phyloP scores from a whole-genome alignment of 2,888 invertebrate genomes.

The Graphium colonna region DNA sequence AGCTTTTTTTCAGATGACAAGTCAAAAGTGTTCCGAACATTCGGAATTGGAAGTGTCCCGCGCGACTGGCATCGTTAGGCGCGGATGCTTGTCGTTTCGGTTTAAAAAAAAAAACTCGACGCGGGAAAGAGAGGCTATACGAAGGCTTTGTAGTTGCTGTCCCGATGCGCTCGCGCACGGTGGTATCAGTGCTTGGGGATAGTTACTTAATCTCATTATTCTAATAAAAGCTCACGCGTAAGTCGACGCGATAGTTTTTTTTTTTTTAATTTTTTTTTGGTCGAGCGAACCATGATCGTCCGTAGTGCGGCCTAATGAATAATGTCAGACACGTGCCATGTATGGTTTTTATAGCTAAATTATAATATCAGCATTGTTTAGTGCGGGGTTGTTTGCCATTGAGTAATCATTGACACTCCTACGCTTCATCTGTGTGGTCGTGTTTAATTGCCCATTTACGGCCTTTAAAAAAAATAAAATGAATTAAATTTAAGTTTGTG shows the following conservation, averaged over 20 bases:
- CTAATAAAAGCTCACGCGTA: conserved; percentile 77
- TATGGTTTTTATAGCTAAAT: conserved; percentile 64
- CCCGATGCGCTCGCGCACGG: conserved; percentile 75
- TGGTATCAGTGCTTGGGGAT: conserved; percentile 76
- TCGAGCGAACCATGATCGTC: conserved; percentile 40
- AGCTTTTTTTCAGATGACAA: conserved; percentile 57
- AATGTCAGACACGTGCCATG: conserved; percentile 70
- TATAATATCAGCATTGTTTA: conserved; percentile 69
- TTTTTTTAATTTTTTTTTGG: conserved; percentile 54
- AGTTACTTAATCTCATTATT: conserved; percentile 69
- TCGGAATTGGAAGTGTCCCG: conserved; percentile 56
- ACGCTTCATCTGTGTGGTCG: conserved; percentile 67
- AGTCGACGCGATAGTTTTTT: conserved; percentile 45
- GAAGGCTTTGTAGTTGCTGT: conserved; percentile 74
- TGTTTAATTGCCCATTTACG: conserved; percentile 42
- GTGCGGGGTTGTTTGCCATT: conserved; percentile 68
- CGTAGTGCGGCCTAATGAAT: conserved; percentile 62
- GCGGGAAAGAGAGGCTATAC: conserved; percentile 73
- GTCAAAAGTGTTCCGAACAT: conserved; percentile 49
- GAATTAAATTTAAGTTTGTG: conserved; percentile 45
- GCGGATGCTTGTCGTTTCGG: conserved; percentile 55
- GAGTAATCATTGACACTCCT: conserved; percentile 64
- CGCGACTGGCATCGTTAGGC: conserved; percentile 55
- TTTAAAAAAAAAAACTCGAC: conserved; percentile 63
- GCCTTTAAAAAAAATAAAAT: conserved; percentile 35